Evolutionary conservation across 92 coral and sea anemone species (phyloP), one percentile per base, ranked within the genome.

Genomic region (Metridium senile): DNA sequence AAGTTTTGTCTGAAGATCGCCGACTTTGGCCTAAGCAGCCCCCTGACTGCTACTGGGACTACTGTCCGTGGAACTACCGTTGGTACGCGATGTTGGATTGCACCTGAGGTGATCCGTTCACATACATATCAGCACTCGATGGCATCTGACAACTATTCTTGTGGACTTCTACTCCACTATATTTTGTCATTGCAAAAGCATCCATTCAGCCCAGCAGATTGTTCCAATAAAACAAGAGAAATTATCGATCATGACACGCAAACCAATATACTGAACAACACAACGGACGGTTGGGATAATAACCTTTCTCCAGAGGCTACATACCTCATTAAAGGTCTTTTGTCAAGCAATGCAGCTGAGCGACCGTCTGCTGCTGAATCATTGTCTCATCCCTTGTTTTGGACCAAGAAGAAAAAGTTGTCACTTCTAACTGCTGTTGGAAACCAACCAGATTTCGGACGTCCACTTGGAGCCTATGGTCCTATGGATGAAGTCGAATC

Each of bases 361-460:
- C 86, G 90, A 10, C 86, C 87, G 30, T 27, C 86, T 4, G 87
- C 87, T 58, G 65, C 33, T 10, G 70, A 81, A 1, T 22, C 74
- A 7, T 75, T 75, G 57, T 21, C 34, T 11, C 87, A 86, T 75
- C 90, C 92, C 39, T 13, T 82, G 20, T 87, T 87, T 35, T 87
- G 91, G 91, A 64, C 91, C 13, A 72, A 77, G 0, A 78, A 68
- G 64, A 83, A 83, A 32, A 87, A 82, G 81, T 62, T 68, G 0
- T 31, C 69, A 8, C 68, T 87, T 45, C 85, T 87, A 10, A 30
- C 47, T 32, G 75, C 91, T 68, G 87, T 87, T 77, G 91, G 81
- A 0, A 87, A 87, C 53, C 91, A 87, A 28, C 81, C 87, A 58
- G 91, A 87, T 54, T 51, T 87, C 66, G 81, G 64, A 77, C 43